Conservation (phyloP, 2,888 invertebrate genomes). For the Allygus modestus region DNA sequence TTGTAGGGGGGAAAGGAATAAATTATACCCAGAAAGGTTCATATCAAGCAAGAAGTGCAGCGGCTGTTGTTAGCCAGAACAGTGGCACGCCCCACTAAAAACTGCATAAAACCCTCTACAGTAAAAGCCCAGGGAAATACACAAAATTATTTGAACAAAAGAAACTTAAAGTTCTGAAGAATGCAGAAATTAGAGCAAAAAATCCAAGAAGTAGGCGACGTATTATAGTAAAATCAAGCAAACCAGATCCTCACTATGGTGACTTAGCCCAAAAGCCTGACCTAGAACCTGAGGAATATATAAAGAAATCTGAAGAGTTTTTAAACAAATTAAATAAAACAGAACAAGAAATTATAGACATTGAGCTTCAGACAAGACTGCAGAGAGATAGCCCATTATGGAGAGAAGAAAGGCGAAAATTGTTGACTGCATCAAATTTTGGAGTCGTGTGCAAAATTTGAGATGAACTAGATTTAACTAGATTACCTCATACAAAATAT, state of each 20-base stretch:
- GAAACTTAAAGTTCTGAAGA: too few species aligned
- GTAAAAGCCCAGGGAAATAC: slow-evolving; percentile 20
- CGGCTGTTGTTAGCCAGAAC: slow-evolving; percentile 67
- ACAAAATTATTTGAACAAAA: background rate
- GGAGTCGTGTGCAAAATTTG: too few species aligned
- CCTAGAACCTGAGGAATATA: background rate
- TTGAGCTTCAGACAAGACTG: too few species aligned
- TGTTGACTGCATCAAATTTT: too few species aligned
- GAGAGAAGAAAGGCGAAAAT: too few species aligned
- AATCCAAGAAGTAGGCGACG: too few species aligned
- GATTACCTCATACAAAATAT: too few species aligned
- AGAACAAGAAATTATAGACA: too few species aligned
- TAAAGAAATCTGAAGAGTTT: background rate
- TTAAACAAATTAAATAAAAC: background rate
- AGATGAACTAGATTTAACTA: too few species aligned
- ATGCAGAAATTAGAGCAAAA: too few species aligned
- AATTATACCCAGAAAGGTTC: slow-evolving; percentile 70
- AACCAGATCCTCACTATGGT: background rate
- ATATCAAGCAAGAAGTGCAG: slow-evolving; percentile 72
- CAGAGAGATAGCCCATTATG: too few species aligned
- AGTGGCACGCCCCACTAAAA: background rate
- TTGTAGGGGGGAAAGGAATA: slow-evolving; percentile 72
- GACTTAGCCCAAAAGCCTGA: background rate
- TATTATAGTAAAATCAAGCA: background rate
- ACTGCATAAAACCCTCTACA: slow-evolving; percentile 15